Conservation (phyloP, 2,888 invertebrate species). For the Beris morrisii region DNA sequence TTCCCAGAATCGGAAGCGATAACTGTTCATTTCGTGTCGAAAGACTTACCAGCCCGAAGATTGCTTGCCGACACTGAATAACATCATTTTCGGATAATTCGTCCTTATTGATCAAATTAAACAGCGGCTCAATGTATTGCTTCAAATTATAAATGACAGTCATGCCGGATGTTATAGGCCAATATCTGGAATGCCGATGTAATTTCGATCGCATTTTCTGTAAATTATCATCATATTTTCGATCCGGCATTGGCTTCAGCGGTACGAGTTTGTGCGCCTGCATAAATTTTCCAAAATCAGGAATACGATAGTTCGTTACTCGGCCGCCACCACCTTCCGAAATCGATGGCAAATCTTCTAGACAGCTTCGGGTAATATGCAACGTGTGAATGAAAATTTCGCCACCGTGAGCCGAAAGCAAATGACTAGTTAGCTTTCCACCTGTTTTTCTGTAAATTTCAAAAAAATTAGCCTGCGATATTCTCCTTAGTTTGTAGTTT, state of each 20-base stretch:
- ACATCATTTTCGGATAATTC: conserved; percentile 83
- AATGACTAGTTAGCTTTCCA: conserved; percentile 87
- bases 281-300: conserved; percentile 88
- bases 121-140: conserved; percentile 77
- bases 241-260: conserved; percentile 58
- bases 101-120: conserved; percentile 78
- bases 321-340: conserved; percentile 93
- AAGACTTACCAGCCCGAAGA: conserved; percentile 76
- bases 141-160: conserved; percentile 85
- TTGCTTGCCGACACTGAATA: conserved; percentile 80
- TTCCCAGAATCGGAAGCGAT: conserved; percentile 68
- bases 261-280: conserved; percentile 81
- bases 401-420: conserved; percentile 91
- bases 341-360: conserved; percentile 94
- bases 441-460: conserved; percentile 66
- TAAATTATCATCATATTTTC: conserved; percentile 52
- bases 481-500: not conserved
- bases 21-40: conserved; percentile 84
- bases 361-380: conserved; percentile 78
- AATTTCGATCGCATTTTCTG: conserved; percentile 69
- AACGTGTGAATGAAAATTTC: conserved; percentile 95
- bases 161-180: conserved; percentile 86
- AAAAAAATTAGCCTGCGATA: not conserved
- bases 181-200: conserved; percentile 79
- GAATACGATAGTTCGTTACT: conserved; percentile 84